A percentile compares a stretch with the other conserved stretches of the same genome.
These are phyloP conservation scores for Philonicus albiceps DNA, from an alignment of 2,888 invertebrate genomes.

Conservation along the genomic window DNA sequence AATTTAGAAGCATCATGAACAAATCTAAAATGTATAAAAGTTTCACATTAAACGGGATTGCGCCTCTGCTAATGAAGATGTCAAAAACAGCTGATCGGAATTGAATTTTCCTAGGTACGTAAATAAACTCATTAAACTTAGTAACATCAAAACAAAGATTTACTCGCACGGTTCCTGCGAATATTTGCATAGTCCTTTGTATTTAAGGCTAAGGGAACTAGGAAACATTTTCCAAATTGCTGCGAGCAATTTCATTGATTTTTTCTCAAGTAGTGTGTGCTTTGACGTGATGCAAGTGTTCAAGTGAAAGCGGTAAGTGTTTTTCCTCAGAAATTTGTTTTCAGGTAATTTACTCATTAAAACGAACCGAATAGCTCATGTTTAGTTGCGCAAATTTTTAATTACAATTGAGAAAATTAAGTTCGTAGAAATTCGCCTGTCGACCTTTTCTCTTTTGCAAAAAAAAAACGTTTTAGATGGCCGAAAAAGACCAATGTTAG, in stretches of 20 bases:
- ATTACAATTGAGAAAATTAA: neutral
- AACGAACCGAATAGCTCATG: neutral
- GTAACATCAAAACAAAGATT: neutral
- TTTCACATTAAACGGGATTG: neutral
- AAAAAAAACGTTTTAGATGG: neutral
- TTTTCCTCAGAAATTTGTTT: neutral
- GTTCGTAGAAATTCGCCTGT: neutral
- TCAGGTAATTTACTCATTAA: neutral
- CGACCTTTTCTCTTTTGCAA: neutral
- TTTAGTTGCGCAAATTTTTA: neutral
- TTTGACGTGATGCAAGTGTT: neutral
- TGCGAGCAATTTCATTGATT: neutral
- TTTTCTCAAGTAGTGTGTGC: neutral
- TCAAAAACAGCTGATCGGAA: neutral
- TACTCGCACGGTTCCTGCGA: neutral
- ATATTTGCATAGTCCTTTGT: neutral
- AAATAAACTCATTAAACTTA: neutral
- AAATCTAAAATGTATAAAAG: neutral
- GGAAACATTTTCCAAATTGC: neutral
- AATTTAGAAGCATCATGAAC: neutral
- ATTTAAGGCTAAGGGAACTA: neutral
- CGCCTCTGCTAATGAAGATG: neutral
- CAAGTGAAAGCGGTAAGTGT: neutral
- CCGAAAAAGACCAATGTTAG: neutral
- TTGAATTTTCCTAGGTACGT: neutral